A percentile compares a stretch with the other conserved stretches of the same genome.
phyloP scores from a whole-genome alignment of 2,888 invertebrate genomes.

The Rhamphomyia laevipes region DNA sequence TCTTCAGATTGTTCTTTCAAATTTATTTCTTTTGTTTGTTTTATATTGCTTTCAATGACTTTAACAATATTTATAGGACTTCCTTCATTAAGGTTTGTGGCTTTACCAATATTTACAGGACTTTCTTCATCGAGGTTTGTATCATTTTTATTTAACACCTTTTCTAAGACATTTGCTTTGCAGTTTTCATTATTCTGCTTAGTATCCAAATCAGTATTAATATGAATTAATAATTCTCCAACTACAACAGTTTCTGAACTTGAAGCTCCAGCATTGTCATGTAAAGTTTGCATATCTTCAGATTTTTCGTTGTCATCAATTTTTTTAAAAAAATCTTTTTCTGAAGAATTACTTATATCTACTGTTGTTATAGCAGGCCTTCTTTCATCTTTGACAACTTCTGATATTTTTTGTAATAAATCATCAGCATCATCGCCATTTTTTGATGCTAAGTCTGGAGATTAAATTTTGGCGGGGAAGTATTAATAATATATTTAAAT shows the following conservation, averaged over 20 bases:
- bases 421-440: constrained; percentile 12
- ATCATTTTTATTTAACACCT: constrained; percentile 10
- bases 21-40: constrained; percentile 4
- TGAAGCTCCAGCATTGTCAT: neutral
- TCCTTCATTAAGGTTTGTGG: constrained; percentile 2
- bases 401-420: constrained; percentile 16
- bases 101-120: neutral
- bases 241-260: neutral
- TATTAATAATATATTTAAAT: no score
- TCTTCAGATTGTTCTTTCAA: no score
- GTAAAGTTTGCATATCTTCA: neutral
- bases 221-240: neutral
- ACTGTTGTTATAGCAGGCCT: constrained; percentile 3
- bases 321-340: constrained; percentile 17
- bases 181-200: constrained; percentile 2
- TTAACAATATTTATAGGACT: neutral
- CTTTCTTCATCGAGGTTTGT: constrained; percentile 1
- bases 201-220: constrained; percentile 3
- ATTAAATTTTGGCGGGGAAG: no score
- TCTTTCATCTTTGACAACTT: constrained; percentile 14
- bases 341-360: constrained; percentile 14
- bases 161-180: constrained; percentile 8
- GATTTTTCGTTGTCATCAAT: constrained; percentile 13
- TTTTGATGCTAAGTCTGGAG: neutral
- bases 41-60: constrained; percentile 1